Base-by-base conservation (phyloP, 2,888 invertebrate genomes). In the Psylliodes chrysocephalus region DNA sequence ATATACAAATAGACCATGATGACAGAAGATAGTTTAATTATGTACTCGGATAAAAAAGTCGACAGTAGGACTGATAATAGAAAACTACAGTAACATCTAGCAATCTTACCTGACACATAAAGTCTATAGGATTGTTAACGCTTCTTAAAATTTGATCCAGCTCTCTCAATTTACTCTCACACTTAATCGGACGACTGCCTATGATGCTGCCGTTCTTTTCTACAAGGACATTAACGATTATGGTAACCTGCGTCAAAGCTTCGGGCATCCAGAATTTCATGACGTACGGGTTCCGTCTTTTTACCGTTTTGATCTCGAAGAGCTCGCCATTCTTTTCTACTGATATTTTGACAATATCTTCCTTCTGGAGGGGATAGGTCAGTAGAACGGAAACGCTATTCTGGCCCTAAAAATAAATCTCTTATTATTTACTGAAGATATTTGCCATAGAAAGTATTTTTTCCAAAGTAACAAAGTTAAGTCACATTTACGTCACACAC, bases 201-300 rank as follows among this genome's bases (percentile, higher is more conserved):
- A 94, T 84, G 3, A 91, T 87, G 75, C 88, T 89, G 1, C 92
- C 92, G 76, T 94, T 94, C 78, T 92, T 91, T 77, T 91, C 90
- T 38, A 95, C 91, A 44, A 91, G 87, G 25, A 95, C 89, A 79
- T 91, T 91, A 10, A 94, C 90, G 76, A 93, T 86, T 83, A 92
- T 91, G 1, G 93, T 94, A 0, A 92, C 90, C 79, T 93, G 93
- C 73, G 93, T 86, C 77, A 93, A 91, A 57, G 88, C 87, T 73
- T 93, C 93, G 72, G 94, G 94, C 80, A 94, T 90, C 71, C 90
- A 88, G 79, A 94, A 93, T 78, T 93, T 93, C 47, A 94, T 82
- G 0, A 93, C 92, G 77, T 91, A 94, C 0, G 94, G 94, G 82
- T 95, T 94, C 71, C 93, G 86, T 71, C 89, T 87, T 77, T 93